Conservation (phyloP, 1,140 invertebrate genomes). For the Ctenoplectra terminalis region DNA sequence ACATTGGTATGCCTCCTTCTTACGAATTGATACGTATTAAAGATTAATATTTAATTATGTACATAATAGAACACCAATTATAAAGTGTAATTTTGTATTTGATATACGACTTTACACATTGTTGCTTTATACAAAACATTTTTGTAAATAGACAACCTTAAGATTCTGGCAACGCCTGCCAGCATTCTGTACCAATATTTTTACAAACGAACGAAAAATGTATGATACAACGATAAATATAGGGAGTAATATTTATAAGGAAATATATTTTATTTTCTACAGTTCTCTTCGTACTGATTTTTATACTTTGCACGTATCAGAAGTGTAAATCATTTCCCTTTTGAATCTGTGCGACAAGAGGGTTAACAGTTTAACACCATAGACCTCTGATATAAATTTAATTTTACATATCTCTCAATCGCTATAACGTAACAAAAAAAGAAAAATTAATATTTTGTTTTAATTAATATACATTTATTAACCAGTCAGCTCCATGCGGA, state of each 20-base stretch:
- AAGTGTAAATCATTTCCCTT: not conserved
- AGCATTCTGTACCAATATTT: slow-evolving; percentile 28
- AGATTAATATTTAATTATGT: slow-evolving; percentile 71
- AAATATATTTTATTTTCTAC: slow-evolving; percentile 43
- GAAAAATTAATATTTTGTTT: too few species aligned
- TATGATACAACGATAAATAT: slow-evolving; percentile 33
- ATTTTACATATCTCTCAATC: not conserved
- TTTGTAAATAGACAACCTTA: slow-evolving; percentile 53
- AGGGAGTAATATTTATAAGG: slow-evolving; percentile 47
- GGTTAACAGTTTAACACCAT: not conserved
- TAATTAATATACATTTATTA: too few species aligned
- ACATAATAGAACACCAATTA: slow-evolving; percentile 63
- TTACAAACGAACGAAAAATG: slow-evolving; percentile 3
- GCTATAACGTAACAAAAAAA: not conserved
- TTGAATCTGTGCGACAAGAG: slow-evolving; percentile 8
- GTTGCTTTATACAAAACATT: slow-evolving; percentile 57
- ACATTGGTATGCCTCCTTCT: slow-evolving; percentile 39
- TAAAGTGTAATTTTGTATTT: slow-evolving; percentile 65
- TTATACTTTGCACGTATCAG: not conserved
- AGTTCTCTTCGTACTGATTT: slow-evolving; percentile 21
- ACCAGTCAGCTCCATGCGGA: too few species aligned
- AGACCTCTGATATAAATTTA: not conserved
- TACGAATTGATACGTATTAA: slow-evolving; percentile 55
- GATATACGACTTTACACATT: slow-evolving; percentile 62
- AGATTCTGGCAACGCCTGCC: not conserved